These are phyloP conservation scores for Hycleus phaleratus DNA, from an alignment of 1,140 invertebrate species.

Conservation along the genomic window DNA sequence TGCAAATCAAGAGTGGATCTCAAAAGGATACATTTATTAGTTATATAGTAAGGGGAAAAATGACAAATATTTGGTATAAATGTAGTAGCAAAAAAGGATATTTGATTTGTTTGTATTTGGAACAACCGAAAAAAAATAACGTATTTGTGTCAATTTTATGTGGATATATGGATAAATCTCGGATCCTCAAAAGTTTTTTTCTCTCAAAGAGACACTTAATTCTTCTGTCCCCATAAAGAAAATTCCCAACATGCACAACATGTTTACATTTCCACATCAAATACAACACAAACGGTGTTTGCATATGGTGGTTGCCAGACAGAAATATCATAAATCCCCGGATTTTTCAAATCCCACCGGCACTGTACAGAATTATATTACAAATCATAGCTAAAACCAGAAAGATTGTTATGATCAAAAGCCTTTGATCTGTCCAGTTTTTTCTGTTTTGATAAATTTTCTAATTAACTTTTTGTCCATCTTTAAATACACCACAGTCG, in stretches of 20 bases:
- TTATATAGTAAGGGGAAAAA: background rate
- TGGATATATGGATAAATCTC: no score
- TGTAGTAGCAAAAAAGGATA: background rate
- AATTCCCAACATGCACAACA: conserved; percentile 1
- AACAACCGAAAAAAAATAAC: background rate
- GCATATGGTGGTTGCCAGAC: background rate
- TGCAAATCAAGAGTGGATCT: background rate
- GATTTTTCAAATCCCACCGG: conserved; percentile 12
- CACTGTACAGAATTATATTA: background rate
- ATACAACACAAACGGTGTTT: background rate
- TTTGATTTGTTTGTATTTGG: background rate
- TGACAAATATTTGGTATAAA: background rate
- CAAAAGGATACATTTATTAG: background rate
- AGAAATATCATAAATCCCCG: conserved; percentile 6
- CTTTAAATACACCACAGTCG: no score
- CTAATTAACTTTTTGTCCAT: no score
- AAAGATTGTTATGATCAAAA: no score
- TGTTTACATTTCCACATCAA: background rate
- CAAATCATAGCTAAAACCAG: background rate
- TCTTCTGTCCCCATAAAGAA: background rate
- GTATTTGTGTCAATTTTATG: no score
- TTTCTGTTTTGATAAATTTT: no score
- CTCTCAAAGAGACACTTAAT: background rate
- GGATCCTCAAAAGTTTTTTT: background rate
- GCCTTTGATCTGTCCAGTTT: no score